Base-by-base conservation (phyloP, 2,888 invertebrate genomes). In the Rhyacophila evoluta region DNA sequence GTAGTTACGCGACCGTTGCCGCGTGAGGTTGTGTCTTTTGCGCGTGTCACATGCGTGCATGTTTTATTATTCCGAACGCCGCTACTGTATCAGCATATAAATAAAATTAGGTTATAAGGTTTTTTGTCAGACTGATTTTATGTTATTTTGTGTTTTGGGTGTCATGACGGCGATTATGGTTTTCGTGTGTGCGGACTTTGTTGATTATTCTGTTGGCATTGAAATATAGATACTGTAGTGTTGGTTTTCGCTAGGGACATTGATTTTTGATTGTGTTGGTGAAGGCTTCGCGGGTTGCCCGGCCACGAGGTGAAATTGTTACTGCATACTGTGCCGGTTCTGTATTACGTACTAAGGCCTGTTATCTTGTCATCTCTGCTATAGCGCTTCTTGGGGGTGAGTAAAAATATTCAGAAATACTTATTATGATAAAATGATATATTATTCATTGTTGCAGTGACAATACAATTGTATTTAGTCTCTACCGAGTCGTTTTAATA, bases 241-340 rank as follows among this genome's bases (percentile, higher is more conserved):
- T 68, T 36, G 72, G 67, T 39, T 75, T 72, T 76, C 25, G 55
- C 15, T 69, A 28, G 76, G 72, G 39, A 75, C 79, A 76, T 79
- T 76, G 79, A 76, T 76, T 75, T 70, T 73, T 70, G 41, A 71
- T 74, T 77, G 77, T 79, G 79, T 79, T 73, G 73, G 77, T 77
- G 79, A 77, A 74, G 77, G 70, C 55, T 77, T 74, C 38, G 67
- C 36, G 38, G 71, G 74, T 36, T 73, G 38, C 41, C 74, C 19
- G 41, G 36, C 77, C 79, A 77, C 79, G 73, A 69, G 79, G 77
- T 72, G 36, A 67, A 55, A 55, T 55, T 55, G 55, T 55, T 55
- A 55, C 55, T 55, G 55, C 55, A 27, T 28, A 55, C 55, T 55
- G 55, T 55, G 55, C 55, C 55, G 55, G 55, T 55, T 55, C 55